Evolutionary conservation across 2,888 invertebrate species (phyloP).

Genomic region (Strigamia crassipes): DNA sequence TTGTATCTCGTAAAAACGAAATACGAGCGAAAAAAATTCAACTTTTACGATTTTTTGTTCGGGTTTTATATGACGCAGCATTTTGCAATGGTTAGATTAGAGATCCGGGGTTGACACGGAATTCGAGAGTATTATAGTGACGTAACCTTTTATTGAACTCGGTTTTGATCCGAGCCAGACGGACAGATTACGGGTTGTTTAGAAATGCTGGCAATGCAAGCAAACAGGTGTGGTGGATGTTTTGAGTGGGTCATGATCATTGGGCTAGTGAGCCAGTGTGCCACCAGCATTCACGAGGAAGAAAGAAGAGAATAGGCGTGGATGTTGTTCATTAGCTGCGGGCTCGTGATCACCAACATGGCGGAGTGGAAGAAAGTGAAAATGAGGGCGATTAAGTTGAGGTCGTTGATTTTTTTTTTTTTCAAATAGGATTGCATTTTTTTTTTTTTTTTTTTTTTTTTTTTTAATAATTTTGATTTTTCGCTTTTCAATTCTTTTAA

Average conservation of each 20-base stretch:
- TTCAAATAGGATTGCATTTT: neutral
- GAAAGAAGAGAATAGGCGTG: constrained; percentile 12
- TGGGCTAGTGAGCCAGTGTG: constrained; percentile 39
- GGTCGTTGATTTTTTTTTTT: constrained; percentile 29
- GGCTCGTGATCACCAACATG: neutral
- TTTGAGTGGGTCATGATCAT: constrained; percentile 38
- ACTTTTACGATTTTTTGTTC: too few relatives aligned
- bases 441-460: neutral
- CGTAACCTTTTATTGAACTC: neutral
- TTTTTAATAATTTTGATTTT: neutral
- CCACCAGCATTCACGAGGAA: constrained; percentile 32
- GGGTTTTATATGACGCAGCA: too few relatives aligned
- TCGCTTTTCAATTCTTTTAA: neutral
- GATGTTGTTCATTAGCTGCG: constrained; percentile 16
- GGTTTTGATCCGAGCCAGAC: neutral
- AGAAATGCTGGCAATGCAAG: constrained; percentile 30
- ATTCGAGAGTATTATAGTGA: neutral
- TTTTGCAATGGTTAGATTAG: too few relatives aligned
- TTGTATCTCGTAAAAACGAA: too few relatives aligned
- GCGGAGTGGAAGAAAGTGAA: neutral
- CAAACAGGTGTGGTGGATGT: constrained; percentile 40
- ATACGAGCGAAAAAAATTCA: too few relatives aligned
- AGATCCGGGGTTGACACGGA: neutral
- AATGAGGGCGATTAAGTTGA: constrained; percentile 28
- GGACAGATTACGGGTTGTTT: neutral